Conservation (phyloP, 2,888 invertebrate species). For the Cerastoderma edule region DNA sequence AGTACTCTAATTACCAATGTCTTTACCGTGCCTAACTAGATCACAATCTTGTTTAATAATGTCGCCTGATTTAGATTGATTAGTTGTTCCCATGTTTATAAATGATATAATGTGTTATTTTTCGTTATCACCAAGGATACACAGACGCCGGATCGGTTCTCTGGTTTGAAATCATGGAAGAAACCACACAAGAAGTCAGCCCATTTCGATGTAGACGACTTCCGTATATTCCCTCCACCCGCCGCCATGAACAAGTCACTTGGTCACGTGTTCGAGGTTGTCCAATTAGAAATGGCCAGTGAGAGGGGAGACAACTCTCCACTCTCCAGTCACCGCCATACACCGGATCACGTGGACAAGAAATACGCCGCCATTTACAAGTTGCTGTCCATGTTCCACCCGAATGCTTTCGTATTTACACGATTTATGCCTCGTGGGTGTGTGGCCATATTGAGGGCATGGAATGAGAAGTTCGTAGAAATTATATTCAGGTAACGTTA, state of each 20-base stretch:
- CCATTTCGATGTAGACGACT: conserved; percentile 75
- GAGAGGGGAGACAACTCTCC: conserved; percentile 3
- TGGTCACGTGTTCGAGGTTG: conserved; percentile 3
- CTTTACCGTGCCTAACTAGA: no score
- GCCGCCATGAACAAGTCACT: neutral
- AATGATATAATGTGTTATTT: no score
- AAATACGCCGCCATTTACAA: conserved; percentile 73
- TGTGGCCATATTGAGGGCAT: conserved; percentile 76
- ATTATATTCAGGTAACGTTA: conserved; percentile 79
- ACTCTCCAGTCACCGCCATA: conserved; percentile 75
- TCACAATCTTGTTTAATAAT: no score
- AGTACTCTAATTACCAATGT: no score
- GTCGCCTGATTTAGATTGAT: no score
- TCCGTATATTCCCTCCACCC: conserved; percentile 75
- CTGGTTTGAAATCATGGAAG: conserved; percentile 75
- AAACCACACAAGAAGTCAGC: conserved; percentile 58
- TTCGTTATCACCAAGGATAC: no score
- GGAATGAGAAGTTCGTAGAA: conserved; percentile 76
- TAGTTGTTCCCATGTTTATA: no score
- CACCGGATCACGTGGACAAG: conserved; percentile 71
- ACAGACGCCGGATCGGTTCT: conserved; percentile 37
- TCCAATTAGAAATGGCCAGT: neutral
- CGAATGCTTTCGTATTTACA: conserved; percentile 79
- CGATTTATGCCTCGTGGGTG: conserved; percentile 80
- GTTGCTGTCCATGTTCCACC: conserved; percentile 81